phyloP scores from a whole-genome alignment of 2,113 vertebrate genomes.

The Pholis gunnellus region DNA sequence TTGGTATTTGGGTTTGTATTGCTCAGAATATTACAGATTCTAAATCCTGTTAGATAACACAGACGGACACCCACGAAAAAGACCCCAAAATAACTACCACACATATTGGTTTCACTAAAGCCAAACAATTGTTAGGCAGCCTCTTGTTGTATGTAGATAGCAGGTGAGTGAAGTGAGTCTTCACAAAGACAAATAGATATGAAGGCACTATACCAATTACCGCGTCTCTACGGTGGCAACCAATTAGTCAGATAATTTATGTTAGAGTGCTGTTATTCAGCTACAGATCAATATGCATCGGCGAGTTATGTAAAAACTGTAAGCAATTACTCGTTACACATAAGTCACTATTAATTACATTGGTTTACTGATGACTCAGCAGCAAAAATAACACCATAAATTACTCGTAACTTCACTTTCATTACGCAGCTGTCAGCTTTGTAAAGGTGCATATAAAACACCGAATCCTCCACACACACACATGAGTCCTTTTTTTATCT shows the following conservation, averaged over 20 bases:
- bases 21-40: constrained; percentile 1
- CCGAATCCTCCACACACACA: neutral
- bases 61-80: neutral
- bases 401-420: neutral
- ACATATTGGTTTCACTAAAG: neutral
- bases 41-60: neutral
- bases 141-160: neutral
- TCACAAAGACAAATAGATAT: neutral
- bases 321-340: neutral
- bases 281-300: neutral
- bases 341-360: neutral
- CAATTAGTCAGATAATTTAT: neutral
- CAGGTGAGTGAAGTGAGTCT: neutral
- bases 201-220: neutral
- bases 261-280: neutral
- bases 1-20: constrained; percentile 9
- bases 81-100: neutral
- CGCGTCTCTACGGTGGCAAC: too few relatives aligned
- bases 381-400: neutral
- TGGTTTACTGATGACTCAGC: neutral
- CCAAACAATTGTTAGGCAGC: neutral
- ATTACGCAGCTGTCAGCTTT: neutral
- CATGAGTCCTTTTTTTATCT: neutral
- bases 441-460: neutral
- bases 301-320: neutral